These are phyloP conservation scores for Goniozus legneri DNA, from an alignment of 1,140 invertebrate species.

Conservation along the genomic window DNA sequence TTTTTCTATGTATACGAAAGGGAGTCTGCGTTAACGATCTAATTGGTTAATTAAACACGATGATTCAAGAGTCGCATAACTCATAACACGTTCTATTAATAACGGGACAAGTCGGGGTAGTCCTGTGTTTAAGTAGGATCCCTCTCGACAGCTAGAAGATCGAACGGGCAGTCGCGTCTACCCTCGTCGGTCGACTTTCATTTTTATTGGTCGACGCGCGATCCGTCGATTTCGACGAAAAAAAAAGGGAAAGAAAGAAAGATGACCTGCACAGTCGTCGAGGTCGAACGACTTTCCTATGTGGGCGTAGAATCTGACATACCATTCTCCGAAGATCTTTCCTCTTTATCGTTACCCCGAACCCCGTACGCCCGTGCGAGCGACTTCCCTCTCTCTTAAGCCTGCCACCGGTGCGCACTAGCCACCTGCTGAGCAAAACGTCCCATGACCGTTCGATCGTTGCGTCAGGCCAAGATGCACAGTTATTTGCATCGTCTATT, in stretches of 20 bases:
- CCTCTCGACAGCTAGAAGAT: conserved; percentile 3
- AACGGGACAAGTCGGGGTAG: no score
- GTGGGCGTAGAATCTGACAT: neutral
- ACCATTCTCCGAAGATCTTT: no score
- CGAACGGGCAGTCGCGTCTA: conserved; percentile 5
- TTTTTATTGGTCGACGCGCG: conserved; percentile 25
- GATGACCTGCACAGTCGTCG: neutral
- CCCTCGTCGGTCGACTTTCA: conserved; percentile 20
- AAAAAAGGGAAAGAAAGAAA: conserved; percentile 4
- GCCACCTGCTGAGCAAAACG: conserved; percentile 48
- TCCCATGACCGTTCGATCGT: conserved; percentile 31
- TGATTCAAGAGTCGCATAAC: no score
- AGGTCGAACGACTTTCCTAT: conserved; percentile 6
- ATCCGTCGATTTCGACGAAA: conserved; percentile 19
- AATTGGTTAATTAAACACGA: no score
- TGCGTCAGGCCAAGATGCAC: conserved; percentile 31
- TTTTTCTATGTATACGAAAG: no score
- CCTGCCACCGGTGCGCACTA: conserved; percentile 9
- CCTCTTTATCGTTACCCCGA: neutral
- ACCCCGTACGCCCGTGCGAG: no score
- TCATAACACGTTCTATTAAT: no score
- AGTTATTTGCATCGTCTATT: conserved; percentile 52
- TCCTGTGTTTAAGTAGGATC: no score
- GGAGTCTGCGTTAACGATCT: no score
- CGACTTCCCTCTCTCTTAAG: neutral